Conservation (phyloP, 2,888 invertebrate species). For the Drosophila testacea region DNA sequence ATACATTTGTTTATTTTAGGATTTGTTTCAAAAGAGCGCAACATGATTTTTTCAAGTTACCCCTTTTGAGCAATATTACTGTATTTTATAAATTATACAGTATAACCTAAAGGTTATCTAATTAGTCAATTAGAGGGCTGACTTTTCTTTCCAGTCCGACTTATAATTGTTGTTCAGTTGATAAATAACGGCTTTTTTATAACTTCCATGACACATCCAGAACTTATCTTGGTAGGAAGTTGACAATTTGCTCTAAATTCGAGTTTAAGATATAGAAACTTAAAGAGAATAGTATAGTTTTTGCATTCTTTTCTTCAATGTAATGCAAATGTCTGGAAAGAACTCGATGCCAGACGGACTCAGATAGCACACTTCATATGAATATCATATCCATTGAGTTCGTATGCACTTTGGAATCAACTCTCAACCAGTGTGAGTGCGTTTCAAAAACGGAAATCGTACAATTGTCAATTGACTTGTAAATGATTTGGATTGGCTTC, state of each 20-base stretch:
- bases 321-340: constrained; percentile 13
- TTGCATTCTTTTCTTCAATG: constrained; percentile 26
- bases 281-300: constrained; percentile 12
- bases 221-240: constrained; percentile 12
- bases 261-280: constrained; percentile 1
- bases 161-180: not conserved
- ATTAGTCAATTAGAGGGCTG: not conserved
- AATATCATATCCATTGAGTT: constrained; percentile 3
- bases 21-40: constrained; percentile 4
- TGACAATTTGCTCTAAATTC: constrained; percentile 11
- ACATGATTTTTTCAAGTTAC: too few species aligned
- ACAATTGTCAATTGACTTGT: constrained; percentile 72
- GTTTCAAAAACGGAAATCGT: constrained; percentile 67
- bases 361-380: constrained; percentile 9
- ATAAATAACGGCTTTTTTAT: constrained; percentile 11
- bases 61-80: too few species aligned
- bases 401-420: constrained; percentile 23
- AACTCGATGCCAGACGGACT: constrained; percentile 2
- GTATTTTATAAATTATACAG: not conserved
- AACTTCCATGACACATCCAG: not conserved
- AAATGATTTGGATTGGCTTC: constrained; percentile 50
- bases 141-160: not conserved
- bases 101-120: not conserved
- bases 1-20: constrained; percentile 7
- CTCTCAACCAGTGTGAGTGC: constrained; percentile 8